Conservation (phyloP, 2,888 invertebrate genomes). For the Dermolepida albohirtum region DNA sequence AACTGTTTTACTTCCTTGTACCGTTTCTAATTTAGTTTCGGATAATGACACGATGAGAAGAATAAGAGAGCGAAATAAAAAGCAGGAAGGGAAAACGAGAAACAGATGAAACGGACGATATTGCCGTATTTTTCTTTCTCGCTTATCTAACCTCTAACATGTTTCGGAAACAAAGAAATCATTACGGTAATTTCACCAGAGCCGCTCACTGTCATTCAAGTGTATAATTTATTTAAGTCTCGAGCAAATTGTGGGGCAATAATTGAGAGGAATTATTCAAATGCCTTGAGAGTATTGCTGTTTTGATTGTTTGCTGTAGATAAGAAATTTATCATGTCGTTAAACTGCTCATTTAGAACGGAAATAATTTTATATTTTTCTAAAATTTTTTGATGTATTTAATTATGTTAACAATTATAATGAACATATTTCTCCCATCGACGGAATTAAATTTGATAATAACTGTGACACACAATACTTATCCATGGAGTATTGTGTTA, state of each 20-base stretch:
- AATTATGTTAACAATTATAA: too few relatives aligned
- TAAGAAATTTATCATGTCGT: not conserved
- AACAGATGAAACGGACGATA: too few relatives aligned
- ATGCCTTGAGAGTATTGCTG: constrained; percentile 2
- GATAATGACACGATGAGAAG: not conserved
- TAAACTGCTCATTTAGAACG: constrained; percentile 9
- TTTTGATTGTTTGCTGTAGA: constrained; percentile 12
- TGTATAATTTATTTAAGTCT: constrained; percentile 23
- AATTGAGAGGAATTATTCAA: constrained; percentile 26
- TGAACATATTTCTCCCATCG: too few relatives aligned
- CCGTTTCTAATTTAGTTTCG: constrained; percentile 24
- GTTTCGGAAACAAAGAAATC: constrained; percentile 19
- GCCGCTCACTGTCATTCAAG: constrained; percentile 10
- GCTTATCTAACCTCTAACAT: not conserved
- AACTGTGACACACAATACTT: too few relatives aligned
- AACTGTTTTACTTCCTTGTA: constrained; percentile 31
- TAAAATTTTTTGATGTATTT: too few relatives aligned
- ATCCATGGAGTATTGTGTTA: too few relatives aligned
- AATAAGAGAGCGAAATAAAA: too few relatives aligned
- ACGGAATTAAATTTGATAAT: too few relatives aligned
- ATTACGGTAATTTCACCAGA: constrained; percentile 4
- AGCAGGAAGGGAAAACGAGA: too few relatives aligned
- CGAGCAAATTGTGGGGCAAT: constrained; percentile 13
- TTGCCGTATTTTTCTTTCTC: constrained; percentile 11
- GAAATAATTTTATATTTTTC: too few relatives aligned